phyloP scores from a whole-genome alignment of 2,888 invertebrate species.

The Ochlodes sylvanus region DNA sequence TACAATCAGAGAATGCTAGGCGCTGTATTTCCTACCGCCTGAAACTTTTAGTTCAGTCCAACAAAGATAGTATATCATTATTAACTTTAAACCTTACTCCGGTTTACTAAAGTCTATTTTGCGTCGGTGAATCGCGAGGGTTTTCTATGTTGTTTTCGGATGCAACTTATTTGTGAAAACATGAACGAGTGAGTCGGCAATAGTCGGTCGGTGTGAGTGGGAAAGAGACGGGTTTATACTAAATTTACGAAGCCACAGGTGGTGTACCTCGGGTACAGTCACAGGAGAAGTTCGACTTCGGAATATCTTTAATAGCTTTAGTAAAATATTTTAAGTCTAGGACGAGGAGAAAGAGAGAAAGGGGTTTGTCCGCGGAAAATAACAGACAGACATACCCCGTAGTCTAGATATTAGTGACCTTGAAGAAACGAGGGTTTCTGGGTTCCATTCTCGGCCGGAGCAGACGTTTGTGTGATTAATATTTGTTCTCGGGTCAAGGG shows the following conservation, averaged over 20 bases:
- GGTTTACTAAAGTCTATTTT: slow-evolving; percentile 50
- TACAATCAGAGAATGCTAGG: slow-evolving; percentile 79
- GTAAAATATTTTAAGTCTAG: background rate
- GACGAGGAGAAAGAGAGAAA: too few relatives aligned
- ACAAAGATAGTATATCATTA: slow-evolving; percentile 66
- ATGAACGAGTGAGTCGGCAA: slow-evolving; percentile 64
- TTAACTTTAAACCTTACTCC: slow-evolving; percentile 51
- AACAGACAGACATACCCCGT: too few relatives aligned
- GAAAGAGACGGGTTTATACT: slow-evolving; percentile 70
- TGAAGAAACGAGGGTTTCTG: too few relatives aligned
- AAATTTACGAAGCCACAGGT: slow-evolving; percentile 85
- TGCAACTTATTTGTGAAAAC: slow-evolving; percentile 84
- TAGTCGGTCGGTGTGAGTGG: slow-evolving; percentile 49
- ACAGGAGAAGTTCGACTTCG: slow-evolving; percentile 53
- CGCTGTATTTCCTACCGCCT: slow-evolving; percentile 72
- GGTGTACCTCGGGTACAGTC: slow-evolving; percentile 78
- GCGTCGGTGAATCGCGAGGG: slow-evolving; percentile 51
- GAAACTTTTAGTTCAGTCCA: slow-evolving; percentile 70
- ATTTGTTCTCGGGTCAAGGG: too few relatives aligned
- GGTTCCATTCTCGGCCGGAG: too few relatives aligned
- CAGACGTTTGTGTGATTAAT: too few relatives aligned
- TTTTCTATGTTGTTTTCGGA: slow-evolving; percentile 84
- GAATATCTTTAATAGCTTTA: slow-evolving; percentile 7
- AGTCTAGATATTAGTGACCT: too few relatives aligned
- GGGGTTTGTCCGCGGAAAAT: too few relatives aligned